A percentile compares a stretch with the other conserved stretches of the same genome.
Evolutionary conservation across 2,888 invertebrate species (phyloP).

Genomic region (Drosophila nr. fundita): DNA sequence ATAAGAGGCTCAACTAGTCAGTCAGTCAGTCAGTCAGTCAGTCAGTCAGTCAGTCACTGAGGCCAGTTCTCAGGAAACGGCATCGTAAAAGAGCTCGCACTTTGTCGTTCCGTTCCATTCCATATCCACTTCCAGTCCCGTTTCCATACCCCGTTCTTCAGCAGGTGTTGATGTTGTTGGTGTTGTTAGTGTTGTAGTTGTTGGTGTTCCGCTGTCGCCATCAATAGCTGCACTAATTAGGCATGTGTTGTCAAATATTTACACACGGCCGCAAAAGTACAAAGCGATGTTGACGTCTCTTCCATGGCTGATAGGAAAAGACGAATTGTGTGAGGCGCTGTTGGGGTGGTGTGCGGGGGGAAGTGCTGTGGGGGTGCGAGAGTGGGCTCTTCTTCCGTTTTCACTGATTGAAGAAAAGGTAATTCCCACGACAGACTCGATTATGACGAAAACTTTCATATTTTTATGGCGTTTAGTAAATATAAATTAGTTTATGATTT

Average conservation of each 20-base stretch:
- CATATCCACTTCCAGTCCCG: constrained; percentile 39
- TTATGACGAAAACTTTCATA: constrained; percentile 75
- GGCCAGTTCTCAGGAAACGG: constrained; percentile 65
- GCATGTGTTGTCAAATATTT: constrained; percentile 83
- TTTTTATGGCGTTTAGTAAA: constrained; percentile 67
- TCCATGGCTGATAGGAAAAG: constrained; percentile 44
- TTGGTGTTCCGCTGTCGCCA: constrained; percentile 60
- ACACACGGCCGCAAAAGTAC: constrained; percentile 79
- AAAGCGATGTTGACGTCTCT: constrained; percentile 64
- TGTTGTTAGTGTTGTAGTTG: constrained; percentile 26
- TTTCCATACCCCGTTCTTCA: constrained; percentile 27
- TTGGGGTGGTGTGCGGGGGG: background rate
- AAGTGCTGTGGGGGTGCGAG: background rate
- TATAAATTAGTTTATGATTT: constrained; percentile 67
- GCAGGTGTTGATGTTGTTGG: constrained; percentile 56
- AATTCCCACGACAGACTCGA: constrained; percentile 73
- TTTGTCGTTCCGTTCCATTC: constrained; percentile 48
- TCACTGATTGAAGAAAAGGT: constrained; percentile 66
- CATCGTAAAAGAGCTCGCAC: constrained; percentile 65
- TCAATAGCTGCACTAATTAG: constrained; percentile 84
- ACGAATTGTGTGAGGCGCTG: constrained; percentile 9
- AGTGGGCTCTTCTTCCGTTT: constrained; percentile 68
- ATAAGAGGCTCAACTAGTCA: constrained; percentile 47
- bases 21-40: constrained; percentile 14
- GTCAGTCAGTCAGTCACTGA: constrained; percentile 8